Conservation (phyloP, 2,113 vertebrate genomes). For the Lagopus muta region DNA sequence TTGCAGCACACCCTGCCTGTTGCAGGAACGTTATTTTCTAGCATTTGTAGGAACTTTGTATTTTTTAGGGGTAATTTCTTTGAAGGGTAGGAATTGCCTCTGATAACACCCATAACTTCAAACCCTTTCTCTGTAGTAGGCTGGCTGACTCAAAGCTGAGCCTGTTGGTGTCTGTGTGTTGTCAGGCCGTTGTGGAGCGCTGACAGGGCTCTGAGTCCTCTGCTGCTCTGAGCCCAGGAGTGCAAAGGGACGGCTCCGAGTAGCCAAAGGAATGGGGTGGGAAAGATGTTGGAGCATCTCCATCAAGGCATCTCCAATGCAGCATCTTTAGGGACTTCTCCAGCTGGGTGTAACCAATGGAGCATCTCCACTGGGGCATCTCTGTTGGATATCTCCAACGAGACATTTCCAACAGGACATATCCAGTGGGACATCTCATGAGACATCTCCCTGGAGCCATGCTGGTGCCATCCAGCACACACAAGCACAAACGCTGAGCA, state of each 20-base stretch:
- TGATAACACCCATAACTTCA: background rate
- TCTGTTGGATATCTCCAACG: background rate
- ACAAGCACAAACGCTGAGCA: background rate
- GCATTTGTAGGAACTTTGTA: background rate
- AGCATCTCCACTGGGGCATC: background rate
- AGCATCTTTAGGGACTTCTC: background rate
- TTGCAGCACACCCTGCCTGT: background rate
- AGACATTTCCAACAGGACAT: background rate
- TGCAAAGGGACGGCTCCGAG: background rate
- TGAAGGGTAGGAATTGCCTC: background rate
- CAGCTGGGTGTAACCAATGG: background rate
- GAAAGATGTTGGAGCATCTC: fast-evolving
- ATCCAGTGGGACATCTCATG: background rate
- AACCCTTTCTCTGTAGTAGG: fast-evolving
- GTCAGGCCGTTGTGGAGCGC: background rate
- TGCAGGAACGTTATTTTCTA: background rate
- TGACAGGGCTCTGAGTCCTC: background rate
- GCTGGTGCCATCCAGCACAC: background rate
- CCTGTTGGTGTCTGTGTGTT: background rate
- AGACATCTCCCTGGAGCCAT: background rate
- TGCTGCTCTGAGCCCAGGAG: background rate
- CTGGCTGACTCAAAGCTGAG: background rate
- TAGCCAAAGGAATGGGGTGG: fast-evolving
- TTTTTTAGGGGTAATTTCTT: background rate
- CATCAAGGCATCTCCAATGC: fast-evolving